These are phyloP conservation scores for Vandiemenella viatica DNA, from an alignment of 2,888 invertebrate species.

Conservation along the genomic window DNA sequence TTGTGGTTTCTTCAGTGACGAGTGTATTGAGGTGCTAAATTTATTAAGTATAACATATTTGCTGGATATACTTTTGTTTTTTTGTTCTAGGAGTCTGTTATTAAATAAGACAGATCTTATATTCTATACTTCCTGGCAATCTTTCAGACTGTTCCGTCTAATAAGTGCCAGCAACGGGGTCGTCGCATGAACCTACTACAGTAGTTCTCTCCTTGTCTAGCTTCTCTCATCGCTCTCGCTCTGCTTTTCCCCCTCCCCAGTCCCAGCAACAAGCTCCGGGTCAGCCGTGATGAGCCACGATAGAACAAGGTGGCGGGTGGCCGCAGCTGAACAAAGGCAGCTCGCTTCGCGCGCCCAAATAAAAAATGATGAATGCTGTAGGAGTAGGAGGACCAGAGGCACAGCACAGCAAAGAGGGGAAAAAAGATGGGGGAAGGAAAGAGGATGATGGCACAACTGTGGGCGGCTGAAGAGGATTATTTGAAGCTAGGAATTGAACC, in stretches of 20 bases:
- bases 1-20: too few relatives aligned
- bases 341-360: conserved; percentile 9
- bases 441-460: conserved; percentile 6
- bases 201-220: not conserved
- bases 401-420: conserved; percentile 16
- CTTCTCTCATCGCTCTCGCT: conserved; percentile 4
- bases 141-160: conserved; percentile 7
- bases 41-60: too few relatives aligned
- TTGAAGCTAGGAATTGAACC: too few relatives aligned
- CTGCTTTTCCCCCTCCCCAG: conserved; percentile 3
- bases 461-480: not conserved
- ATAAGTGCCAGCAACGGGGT: conserved; percentile 7
- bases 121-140: conserved; percentile 5
- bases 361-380: conserved; percentile 8
- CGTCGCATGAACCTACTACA: conserved; percentile 8
- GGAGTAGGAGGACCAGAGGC: conserved; percentile 5
- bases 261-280: conserved; percentile 5
- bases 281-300: conserved; percentile 5
- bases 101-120: conserved; percentile 6
- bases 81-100: too few relatives aligned
- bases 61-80: too few relatives aligned
- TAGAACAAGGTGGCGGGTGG: conserved; percentile 8
- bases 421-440: conserved; percentile 8
- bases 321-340: conserved; percentile 9
- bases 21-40: too few relatives aligned